phyloP scores from a whole-genome alignment of 2,888 invertebrate genomes.

The Chirona hameri region DNA sequence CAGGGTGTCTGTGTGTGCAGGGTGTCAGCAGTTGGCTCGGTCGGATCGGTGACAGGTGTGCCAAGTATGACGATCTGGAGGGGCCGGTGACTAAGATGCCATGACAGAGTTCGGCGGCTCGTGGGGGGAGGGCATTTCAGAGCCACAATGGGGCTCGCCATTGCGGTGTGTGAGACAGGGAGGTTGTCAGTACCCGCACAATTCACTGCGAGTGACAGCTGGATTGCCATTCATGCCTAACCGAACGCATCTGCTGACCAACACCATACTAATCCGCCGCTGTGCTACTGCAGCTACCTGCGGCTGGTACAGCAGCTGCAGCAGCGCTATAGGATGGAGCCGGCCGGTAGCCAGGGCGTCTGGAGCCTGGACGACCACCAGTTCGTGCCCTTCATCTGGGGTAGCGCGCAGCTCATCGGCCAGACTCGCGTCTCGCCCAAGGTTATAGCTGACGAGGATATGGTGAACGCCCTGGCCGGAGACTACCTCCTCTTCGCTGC shows the following conservation, averaged over 20 bases:
- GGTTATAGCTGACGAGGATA: slow-evolving; percentile 75
- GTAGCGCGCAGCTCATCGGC: slow-evolving; percentile 90
- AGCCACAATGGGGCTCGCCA: too few species aligned
- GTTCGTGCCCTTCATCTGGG: slow-evolving; percentile 98
- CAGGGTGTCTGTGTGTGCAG: too few species aligned
- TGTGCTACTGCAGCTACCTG: slow-evolving; percentile 63
- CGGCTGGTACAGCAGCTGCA: slow-evolving; percentile 79
- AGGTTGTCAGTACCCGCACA: too few species aligned
- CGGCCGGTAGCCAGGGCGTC: slow-evolving; percentile 98
- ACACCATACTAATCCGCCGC: neutral
- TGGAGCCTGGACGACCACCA: slow-evolving; percentile 99
- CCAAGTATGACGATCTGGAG: too few species aligned
- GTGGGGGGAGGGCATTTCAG: too few species aligned
- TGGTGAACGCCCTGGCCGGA: slow-evolving; percentile 59
- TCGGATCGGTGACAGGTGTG: too few species aligned
- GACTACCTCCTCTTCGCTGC: slow-evolving; percentile 91
- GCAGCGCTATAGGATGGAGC: slow-evolving; percentile 92
- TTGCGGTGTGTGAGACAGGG: too few species aligned
- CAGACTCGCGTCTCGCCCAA: slow-evolving; percentile 79
- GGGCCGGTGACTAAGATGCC: too few species aligned
- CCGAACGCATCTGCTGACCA: neutral
- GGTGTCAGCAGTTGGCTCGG: too few species aligned
- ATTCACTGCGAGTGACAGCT: too few species aligned
- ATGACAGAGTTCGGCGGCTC: too few species aligned
- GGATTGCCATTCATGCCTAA: too few species aligned